These are phyloP conservation scores for Alethe diademata DNA, from an alignment of 2,113 vertebrate genomes.

Conservation along the genomic window DNA sequence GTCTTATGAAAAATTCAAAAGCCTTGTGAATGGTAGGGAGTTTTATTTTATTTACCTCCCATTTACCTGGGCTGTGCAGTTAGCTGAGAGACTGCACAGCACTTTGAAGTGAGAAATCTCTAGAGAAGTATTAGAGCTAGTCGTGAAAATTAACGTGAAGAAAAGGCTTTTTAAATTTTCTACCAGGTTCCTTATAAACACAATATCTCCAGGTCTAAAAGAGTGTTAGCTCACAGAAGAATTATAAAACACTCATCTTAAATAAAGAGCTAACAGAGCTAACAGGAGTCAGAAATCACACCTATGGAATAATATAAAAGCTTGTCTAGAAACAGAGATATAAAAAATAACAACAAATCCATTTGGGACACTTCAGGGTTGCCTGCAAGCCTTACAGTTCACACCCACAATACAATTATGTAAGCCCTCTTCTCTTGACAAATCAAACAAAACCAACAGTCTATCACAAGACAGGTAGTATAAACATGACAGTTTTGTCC, in stretches of 20 bases:
- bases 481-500: not conserved
- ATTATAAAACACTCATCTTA: not conserved
- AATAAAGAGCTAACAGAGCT: not conserved
- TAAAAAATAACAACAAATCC: not conserved
- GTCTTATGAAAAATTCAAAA: not conserved
- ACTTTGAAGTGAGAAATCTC: not conserved
- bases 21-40: not conserved
- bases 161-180: not conserved
- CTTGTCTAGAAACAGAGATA: not conserved
- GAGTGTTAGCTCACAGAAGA: not conserved
- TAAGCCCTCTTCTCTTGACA: not conserved
- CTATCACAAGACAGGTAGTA: not conserved
- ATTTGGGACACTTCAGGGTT: not conserved
- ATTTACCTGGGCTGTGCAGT: not conserved
- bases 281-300: not conserved
- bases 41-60: not conserved
- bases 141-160: not conserved
- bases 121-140: not conserved
- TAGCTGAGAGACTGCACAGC: not conserved
- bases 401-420: not conserved
- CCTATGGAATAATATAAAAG: not conserved
- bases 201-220: not conserved
- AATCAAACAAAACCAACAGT: not conserved
- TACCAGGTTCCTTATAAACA: not conserved
- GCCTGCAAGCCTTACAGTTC: not conserved